These are phyloP conservation scores for Myrmecobius fasciatus DNA, from an alignment of 2,113 vertebrate genomes.

Conservation along the genomic window DNA sequence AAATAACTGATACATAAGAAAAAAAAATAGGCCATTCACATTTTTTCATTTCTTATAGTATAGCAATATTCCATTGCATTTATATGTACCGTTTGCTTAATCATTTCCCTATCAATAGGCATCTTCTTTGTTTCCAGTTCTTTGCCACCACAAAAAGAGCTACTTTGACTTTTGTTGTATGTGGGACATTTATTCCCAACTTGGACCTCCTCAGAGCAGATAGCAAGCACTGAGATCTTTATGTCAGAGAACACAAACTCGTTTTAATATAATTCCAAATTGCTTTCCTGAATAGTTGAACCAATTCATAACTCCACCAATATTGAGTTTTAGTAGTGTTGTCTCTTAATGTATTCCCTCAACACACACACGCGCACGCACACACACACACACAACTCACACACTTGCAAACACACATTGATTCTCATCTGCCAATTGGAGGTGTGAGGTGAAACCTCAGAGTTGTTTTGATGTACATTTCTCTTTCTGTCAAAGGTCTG, in stretches of 20 bases:
- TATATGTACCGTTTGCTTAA: neutral
- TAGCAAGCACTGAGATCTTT: neutral
- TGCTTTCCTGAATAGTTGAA: neutral
- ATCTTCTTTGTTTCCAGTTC: neutral
- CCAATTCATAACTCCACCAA: neutral
- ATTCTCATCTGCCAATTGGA: neutral
- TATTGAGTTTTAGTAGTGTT: neutral
- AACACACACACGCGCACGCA: neutral
- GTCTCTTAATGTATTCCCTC: neutral
- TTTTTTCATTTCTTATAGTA: neutral
- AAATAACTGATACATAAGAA: neutral
- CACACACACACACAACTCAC: no score
- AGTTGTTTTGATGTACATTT: neutral
- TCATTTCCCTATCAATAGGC: neutral
- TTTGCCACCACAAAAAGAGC: neutral
- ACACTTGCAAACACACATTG: neutral
- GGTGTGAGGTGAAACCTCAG: neutral
- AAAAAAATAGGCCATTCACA: neutral
- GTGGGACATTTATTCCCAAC: neutral
- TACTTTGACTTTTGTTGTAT: neutral
- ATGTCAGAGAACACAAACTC: neutral
- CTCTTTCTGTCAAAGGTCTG: slow-evolving; percentile 8
- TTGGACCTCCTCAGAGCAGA: neutral
- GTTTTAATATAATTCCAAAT: neutral
- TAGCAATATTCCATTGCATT: neutral